phyloP scores from a whole-genome alignment of 2,113 vertebrate genomes.

The Hippocampus mohnikei region DNA sequence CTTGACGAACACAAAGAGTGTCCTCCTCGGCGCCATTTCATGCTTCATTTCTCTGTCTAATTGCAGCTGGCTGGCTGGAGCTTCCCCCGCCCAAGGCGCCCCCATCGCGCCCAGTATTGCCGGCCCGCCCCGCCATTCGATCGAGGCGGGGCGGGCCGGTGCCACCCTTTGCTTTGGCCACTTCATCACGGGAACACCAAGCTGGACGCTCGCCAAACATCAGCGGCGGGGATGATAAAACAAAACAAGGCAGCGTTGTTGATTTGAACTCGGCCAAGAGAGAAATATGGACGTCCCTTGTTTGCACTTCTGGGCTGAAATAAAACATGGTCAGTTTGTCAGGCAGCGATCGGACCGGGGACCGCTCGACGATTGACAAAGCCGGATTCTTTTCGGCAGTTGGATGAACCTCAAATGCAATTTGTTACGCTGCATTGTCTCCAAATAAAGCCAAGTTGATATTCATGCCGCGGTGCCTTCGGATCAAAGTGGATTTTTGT shows the following conservation, averaged over 20 bases:
- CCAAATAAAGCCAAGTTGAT: too few species aligned
- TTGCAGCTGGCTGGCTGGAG: conserved; percentile 68
- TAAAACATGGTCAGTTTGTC: not conserved
- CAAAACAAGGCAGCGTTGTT: conserved; percentile 20
- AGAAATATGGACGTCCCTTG: conserved; percentile 7
- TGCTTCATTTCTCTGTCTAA: conserved; percentile 76
- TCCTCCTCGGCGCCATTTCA: conserved; percentile 62
- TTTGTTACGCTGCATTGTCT: too few species aligned
- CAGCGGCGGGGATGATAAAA: conserved; percentile 32
- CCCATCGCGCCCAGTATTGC: conserved; percentile 55
- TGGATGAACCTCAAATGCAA: too few species aligned
- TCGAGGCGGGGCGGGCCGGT: conserved; percentile 52
- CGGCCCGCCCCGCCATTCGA: conserved; percentile 65
- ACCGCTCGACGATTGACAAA: not conserved
- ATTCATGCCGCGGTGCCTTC: too few species aligned
- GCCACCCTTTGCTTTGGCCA: conserved; percentile 51
- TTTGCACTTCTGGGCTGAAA: conserved; percentile 5
- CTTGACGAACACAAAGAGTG: conserved; percentile 26
- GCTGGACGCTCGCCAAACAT: conserved; percentile 49
- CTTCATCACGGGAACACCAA: conserved; percentile 55
- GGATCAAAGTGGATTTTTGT: too few species aligned
- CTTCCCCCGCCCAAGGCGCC: conserved; percentile 54
- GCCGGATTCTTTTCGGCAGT: not conserved
- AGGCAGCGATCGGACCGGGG: not conserved
- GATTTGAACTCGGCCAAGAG: conserved; percentile 23